Percentiles rank a stretch among this genome's conserved stretches.
Evolutionary conservation across 2,888 invertebrate species (phyloP).

Genomic region (Drosophila neonasuta): DNA sequence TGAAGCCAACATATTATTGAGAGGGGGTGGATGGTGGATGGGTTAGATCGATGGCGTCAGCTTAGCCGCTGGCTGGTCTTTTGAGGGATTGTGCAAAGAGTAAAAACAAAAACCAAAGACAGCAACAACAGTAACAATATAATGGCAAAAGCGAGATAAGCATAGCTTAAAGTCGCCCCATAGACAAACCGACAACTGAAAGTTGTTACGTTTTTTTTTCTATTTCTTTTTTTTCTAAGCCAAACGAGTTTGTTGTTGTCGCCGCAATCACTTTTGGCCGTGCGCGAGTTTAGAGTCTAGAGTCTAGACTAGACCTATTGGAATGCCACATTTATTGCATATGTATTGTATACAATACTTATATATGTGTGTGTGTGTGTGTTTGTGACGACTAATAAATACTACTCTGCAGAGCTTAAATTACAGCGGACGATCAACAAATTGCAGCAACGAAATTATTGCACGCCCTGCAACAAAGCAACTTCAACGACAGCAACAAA

Average conservation of each 20-base stretch:
- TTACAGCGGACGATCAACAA: constrained; percentile 46
- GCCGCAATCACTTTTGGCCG: constrained; percentile 71
- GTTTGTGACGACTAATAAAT: background rate
- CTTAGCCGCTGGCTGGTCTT: constrained; percentile 48
- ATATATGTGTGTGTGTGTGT: constrained; percentile 3
- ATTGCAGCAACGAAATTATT: constrained; percentile 25
- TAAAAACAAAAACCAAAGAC: constrained; percentile 2
- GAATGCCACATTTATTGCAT: constrained; percentile 39
- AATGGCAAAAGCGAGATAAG: constrained; percentile 51
- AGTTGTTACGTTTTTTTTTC: constrained; percentile 63
- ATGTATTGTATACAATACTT: constrained; percentile 18
- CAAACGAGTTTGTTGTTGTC: constrained; percentile 69
- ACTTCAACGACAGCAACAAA: constrained; percentile 25
- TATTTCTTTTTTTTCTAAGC: constrained; percentile 43
- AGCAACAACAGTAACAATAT: constrained; percentile 25
- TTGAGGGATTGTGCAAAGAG: constrained; percentile 54
- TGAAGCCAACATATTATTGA: background rate
- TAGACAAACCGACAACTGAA: constrained; percentile 67
- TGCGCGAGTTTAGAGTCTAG: constrained; percentile 53
- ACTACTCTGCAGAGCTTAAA: constrained; percentile 34
- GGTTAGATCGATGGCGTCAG: constrained; percentile 40
- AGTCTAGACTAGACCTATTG: constrained; percentile 57
- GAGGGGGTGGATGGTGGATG: constrained; percentile 1
- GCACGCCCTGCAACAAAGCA: constrained; percentile 41
- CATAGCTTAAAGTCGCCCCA: constrained; percentile 33